phyloP scores from a whole-genome alignment of 2,113 vertebrate genomes.

The Pheucticus melanocephalus region DNA sequence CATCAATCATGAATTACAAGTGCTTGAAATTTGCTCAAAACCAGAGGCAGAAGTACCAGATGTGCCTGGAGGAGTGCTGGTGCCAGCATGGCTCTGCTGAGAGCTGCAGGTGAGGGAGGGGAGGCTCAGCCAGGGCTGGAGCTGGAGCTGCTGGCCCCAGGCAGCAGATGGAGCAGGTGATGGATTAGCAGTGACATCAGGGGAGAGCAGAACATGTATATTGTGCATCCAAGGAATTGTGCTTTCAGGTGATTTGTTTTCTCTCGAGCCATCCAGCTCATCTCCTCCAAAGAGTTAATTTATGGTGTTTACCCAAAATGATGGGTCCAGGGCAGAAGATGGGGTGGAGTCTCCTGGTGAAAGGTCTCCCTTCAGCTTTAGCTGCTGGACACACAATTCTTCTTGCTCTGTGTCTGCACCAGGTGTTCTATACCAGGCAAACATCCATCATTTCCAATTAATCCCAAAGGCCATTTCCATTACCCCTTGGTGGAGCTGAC shows the following conservation, averaged over 20 bases:
- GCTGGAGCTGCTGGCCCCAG: not conserved
- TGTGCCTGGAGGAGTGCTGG: not conserved
- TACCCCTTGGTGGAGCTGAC: not conserved
- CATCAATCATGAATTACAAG: not conserved
- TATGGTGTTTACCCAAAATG: conserved; percentile 6
- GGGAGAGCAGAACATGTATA: not conserved
- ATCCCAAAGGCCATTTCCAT: conserved; percentile 49
- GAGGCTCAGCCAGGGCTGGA: not conserved
- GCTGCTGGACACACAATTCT: conserved; percentile 8
- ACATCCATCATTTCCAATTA: conserved; percentile 22
- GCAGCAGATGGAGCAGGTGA: not conserved
- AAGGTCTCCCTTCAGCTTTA: not conserved
- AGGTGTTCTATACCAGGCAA: conserved; percentile 36
- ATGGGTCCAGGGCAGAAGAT: not conserved
- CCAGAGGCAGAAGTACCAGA: not conserved
- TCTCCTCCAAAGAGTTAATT: not conserved
- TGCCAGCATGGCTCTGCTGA: not conserved
- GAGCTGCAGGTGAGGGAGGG: not conserved
- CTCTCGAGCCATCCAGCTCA: not conserved
- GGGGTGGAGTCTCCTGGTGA: not conserved
- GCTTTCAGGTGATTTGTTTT: conserved; percentile 1
- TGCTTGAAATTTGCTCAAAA: not conserved
- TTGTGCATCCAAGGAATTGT: not conserved
- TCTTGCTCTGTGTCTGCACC: conserved; percentile 30
- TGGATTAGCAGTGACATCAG: not conserved